Conservation (phyloP, 37 sponge, comb jelly and placozoan species). For the Chondrilla cf. caribensis region DNA sequence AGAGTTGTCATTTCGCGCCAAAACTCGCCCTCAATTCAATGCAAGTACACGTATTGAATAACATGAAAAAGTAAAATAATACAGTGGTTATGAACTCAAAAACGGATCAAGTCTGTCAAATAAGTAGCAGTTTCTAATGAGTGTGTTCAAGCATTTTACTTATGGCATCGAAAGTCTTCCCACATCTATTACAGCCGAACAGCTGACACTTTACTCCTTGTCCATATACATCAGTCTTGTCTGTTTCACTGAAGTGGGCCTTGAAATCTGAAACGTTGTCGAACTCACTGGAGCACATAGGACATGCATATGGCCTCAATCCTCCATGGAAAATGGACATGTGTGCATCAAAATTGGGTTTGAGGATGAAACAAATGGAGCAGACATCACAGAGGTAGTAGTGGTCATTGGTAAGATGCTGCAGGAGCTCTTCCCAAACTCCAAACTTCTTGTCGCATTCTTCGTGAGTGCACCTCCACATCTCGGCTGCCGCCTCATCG, state of each 20-base stretch:
- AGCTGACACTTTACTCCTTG: too few relatives aligned
- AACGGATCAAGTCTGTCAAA: too few relatives aligned
- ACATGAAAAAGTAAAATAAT: too few relatives aligned
- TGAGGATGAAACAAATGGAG: neutral
- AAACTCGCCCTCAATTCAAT: neutral
- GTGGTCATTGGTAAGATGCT: neutral
- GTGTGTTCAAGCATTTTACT: too few relatives aligned
- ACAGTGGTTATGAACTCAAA: too few relatives aligned
- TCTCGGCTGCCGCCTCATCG: neutral
- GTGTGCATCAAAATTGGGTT: neutral
- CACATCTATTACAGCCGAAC: too few relatives aligned
- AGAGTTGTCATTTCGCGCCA: neutral
- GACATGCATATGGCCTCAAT: neutral
- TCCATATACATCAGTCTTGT: too few relatives aligned
- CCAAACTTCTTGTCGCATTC: slow-evolving; percentile 42
- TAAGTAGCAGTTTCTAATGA: too few relatives aligned
- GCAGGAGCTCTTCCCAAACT: slow-evolving; percentile 29
- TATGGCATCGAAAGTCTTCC: too few relatives aligned
- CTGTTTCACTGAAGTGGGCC: neutral
- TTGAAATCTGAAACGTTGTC: neutral
- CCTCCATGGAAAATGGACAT: neutral
- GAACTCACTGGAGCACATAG: neutral
- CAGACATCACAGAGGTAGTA: neutral
- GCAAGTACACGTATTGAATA: too few relatives aligned
- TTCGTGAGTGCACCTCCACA: slow-evolving; percentile 37